Percentiles rank a stretch among this genome's conserved stretches.
Evolutionary conservation across 2,113 vertebrate species (phyloP).

Genomic region (Phalacrocorax aristotelis): DNA sequence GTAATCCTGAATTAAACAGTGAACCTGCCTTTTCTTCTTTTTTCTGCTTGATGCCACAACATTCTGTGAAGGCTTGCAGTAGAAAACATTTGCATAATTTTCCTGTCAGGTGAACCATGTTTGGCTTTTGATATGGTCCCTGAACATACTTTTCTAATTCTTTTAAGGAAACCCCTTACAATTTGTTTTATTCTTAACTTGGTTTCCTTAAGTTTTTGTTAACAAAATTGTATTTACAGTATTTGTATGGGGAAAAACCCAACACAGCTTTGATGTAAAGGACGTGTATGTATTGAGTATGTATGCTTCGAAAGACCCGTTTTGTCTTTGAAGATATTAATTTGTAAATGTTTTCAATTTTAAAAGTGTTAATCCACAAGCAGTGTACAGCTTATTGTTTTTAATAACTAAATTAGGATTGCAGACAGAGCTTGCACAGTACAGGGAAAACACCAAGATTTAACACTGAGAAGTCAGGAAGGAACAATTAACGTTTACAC

Average conservation of each 20-base stretch:
- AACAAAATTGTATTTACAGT: neutral
- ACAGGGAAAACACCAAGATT: neutral
- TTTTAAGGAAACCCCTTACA: neutral
- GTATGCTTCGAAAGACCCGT: neutral
- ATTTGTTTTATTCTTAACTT: neutral
- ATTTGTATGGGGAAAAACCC: neutral
- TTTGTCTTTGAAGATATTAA: neutral
- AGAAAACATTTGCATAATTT: constrained; percentile 42
- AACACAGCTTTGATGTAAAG: neutral
- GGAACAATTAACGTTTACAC: constrained; percentile 15
- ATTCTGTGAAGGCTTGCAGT: constrained; percentile 51
- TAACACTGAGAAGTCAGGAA: constrained; percentile 9
- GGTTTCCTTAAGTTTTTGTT: neutral
- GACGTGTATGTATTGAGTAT: neutral
- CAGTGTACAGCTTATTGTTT: neutral
- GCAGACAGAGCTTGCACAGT: neutral
- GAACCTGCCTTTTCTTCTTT: constrained; percentile 52
- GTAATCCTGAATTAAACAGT: constrained; percentile 57
- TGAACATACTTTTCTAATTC: neutral
- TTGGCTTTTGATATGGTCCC: neutral
- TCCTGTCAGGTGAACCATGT: constrained; percentile 62
- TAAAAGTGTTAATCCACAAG: neutral
- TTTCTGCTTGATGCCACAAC: constrained; percentile 67
- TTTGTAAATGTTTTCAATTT: neutral
- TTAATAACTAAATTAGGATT: constrained; percentile 20